These are phyloP conservation scores for Hapalemur alaotrensis DNA, from an alignment of 2,797 vertebrate species.

Conservation along the genomic window DNA sequence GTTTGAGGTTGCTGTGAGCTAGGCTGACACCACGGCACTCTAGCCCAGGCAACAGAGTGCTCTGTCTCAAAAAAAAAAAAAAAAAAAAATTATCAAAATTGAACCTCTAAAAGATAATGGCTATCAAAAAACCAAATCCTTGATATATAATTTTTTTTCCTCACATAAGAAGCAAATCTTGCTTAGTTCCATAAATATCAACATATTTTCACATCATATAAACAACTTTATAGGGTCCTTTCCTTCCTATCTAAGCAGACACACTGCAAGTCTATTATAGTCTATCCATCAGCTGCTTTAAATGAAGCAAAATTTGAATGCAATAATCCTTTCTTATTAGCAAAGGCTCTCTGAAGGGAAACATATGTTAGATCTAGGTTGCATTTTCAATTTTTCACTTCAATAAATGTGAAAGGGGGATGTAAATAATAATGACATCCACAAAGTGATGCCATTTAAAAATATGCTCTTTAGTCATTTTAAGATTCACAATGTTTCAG, in stretches of 20 bases:
- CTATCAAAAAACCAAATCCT: not conserved
- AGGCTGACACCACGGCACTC: too few species aligned
- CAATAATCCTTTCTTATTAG: slow-evolving; percentile 17
- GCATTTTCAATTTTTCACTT: not conserved
- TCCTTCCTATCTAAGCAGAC: not conserved
- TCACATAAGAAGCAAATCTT: not conserved
- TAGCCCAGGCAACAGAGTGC: too few species aligned
- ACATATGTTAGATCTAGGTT: not conserved
- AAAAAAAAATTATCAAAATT: slow-evolving; percentile 5
- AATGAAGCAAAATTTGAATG: not conserved
- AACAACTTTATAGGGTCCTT: not conserved
- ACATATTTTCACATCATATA: not conserved
- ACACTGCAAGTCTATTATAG: not conserved
- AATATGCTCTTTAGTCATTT: not conserved
- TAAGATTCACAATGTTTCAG: not conserved
- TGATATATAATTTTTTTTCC: not conserved
- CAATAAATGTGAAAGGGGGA: slow-evolving; percentile 42
- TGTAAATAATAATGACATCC: slow-evolving; percentile 14
- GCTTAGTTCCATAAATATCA: slow-evolving; percentile 2
- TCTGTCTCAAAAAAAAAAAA: too few species aligned
- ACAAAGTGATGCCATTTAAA: not conserved
- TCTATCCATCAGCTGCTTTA: not conserved
- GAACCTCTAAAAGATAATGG: not conserved
- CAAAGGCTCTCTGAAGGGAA: slow-evolving; percentile 38
- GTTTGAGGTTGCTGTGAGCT: too few species aligned